phyloP scores from a whole-genome alignment of 1,140 invertebrate species.

The Apis cerana region DNA sequence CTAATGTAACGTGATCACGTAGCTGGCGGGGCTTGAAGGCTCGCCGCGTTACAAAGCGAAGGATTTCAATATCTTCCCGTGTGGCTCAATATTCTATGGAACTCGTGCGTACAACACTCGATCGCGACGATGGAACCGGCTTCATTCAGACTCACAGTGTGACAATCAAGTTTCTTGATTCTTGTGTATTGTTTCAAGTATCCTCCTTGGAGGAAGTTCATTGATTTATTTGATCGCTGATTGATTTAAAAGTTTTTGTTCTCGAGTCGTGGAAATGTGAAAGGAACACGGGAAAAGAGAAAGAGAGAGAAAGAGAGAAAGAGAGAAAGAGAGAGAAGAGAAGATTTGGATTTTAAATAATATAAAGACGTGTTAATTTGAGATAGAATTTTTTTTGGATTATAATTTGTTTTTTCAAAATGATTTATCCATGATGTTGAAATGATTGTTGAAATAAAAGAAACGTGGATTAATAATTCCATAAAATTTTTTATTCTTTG shows the following conservation, averaged over 20 bases:
- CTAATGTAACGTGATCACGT: slow-evolving; percentile 60
- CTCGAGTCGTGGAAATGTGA: too few relatives aligned
- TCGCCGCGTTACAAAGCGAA: slow-evolving; percentile 29
- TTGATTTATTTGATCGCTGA: background rate
- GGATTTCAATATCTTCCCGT: slow-evolving; percentile 60
- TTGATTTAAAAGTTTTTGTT: background rate
- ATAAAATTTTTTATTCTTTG: too few relatives aligned
- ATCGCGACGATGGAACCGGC: background rate
- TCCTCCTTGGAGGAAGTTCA: background rate
- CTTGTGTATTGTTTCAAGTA: background rate
- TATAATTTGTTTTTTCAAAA: too few relatives aligned
- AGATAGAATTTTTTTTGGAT: too few relatives aligned
- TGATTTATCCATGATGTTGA: too few relatives aligned
- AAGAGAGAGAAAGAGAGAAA: too few relatives aligned
- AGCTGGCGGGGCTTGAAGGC: slow-evolving; percentile 20
- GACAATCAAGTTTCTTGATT: background rate
- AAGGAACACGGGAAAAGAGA: background rate
- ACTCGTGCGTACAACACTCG: slow-evolving; percentile 44
- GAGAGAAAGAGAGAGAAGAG: too few relatives aligned
- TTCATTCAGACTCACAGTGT: background rate
- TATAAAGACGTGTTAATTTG: too few relatives aligned
- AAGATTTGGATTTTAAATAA: too few relatives aligned
- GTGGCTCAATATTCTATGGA: slow-evolving; percentile 49
- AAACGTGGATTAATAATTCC: too few relatives aligned
- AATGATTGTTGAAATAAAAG: too few relatives aligned